These are phyloP conservation scores for Aleadryas rufinucha DNA, from an alignment of 2,113 vertebrate genomes.

Conservation along the genomic window DNA sequence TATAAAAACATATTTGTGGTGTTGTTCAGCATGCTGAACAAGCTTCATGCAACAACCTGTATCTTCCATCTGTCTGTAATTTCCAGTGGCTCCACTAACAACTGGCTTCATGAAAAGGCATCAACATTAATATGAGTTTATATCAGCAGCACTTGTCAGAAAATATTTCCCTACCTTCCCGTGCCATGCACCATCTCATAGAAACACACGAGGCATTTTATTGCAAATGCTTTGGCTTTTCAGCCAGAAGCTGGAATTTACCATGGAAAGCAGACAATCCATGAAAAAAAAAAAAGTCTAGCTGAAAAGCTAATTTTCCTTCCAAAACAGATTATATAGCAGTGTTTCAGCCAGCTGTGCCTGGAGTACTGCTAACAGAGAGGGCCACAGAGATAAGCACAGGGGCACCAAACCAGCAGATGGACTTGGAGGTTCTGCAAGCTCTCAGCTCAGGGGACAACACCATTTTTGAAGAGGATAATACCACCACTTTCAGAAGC, in stretches of 20 bases:
- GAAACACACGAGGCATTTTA: background rate
- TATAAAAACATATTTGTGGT: slow-evolving; percentile 27
- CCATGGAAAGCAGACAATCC: slow-evolving; percentile 32
- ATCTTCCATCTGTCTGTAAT: slow-evolving; percentile 54
- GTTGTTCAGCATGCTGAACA: slow-evolving; percentile 19
- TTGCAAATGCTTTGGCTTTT: background rate
- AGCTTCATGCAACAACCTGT: slow-evolving; percentile 30
- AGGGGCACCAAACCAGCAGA: background rate
- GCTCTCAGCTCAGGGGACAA: background rate
- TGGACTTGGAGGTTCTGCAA: background rate
- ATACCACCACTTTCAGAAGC: background rate
- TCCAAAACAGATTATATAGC: slow-evolving; percentile 5
- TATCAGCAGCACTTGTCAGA: slow-evolving; percentile 5
- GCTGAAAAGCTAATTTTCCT: slow-evolving; percentile 19
- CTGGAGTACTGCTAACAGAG: background rate
- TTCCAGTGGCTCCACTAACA: slow-evolving; percentile 18
- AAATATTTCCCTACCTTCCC: background rate
- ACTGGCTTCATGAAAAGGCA: slow-evolving; percentile 26
- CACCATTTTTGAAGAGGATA: background rate
- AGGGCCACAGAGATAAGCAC: background rate
- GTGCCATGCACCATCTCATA: background rate
- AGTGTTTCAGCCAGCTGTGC: background rate
- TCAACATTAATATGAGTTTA: background rate
- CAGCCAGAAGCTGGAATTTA: slow-evolving; percentile 34
- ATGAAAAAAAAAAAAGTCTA: background rate